Conservation (phyloP, 2,113 vertebrate species). For the Laticauda laticaudata region DNA sequence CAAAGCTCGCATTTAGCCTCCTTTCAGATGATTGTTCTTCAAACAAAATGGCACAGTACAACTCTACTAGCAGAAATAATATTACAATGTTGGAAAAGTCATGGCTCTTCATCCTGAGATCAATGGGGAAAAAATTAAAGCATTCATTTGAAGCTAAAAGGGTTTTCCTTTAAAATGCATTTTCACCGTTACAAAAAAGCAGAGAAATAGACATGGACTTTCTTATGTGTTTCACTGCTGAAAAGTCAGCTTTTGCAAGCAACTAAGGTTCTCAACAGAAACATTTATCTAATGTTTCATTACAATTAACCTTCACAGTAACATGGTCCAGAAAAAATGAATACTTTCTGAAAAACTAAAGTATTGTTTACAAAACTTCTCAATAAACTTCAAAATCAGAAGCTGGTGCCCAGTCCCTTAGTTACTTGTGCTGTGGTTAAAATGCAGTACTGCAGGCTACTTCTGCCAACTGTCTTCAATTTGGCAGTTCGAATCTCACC, state of each 20-base stretch:
- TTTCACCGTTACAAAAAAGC: slow-evolving; percentile 17
- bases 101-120: background rate
- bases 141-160: background rate
- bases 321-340: background rate
- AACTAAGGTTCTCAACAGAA: background rate
- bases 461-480: too few relatives aligned
- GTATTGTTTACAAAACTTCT: background rate
- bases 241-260: slow-evolving; percentile 4
- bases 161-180: background rate
- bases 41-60: slow-evolving; percentile 4
- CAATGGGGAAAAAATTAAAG: slow-evolving; percentile 14
- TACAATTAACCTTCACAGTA: background rate
- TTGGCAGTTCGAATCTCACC: too few relatives aligned
- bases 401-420: background rate
- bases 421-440: background rate
- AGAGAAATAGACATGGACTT: background rate
- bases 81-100: background rate
- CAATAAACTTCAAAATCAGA: background rate
- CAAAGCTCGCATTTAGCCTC: background rate
- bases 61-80: slow-evolving; percentile 14
- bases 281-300: slow-evolving; percentile 2
- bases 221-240: slow-evolving; percentile 1
- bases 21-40: slow-evolving; percentile 2
- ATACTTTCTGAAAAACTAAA: background rate
- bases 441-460: too few relatives aligned